Percentiles rank a stretch among this genome's conserved stretches.
Evolutionary conservation across 2,888 invertebrate genomes (phyloP).

Genomic region (Steromphala cineraria): DNA sequence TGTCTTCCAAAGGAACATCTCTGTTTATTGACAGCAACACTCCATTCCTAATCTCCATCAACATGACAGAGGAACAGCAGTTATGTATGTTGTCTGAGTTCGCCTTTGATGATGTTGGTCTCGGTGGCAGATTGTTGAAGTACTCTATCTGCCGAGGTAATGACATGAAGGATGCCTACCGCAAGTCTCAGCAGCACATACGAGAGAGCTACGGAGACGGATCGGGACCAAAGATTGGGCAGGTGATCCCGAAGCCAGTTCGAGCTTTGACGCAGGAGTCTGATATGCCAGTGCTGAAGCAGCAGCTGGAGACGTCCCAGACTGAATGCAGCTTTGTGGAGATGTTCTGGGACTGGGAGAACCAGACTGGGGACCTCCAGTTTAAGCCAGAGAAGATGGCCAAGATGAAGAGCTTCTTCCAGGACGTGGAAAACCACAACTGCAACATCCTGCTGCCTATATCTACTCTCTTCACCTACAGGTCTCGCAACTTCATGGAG

Average conservation of each 20-base stretch:
- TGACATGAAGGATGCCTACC: slow-evolving; percentile 35
- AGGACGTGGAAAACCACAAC: not conserved
- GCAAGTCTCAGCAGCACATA: slow-evolving; percentile 32
- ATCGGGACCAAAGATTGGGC: slow-evolving; percentile 30
- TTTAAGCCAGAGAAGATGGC: slow-evolving; percentile 27
- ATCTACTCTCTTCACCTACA: slow-evolving; percentile 45
- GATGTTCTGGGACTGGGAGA: slow-evolving; percentile 40
- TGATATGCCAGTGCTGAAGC: slow-evolving; percentile 22
- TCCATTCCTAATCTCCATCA: slow-evolving; percentile 40
- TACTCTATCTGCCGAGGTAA: slow-evolving; percentile 42
- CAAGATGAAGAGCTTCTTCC: slow-evolving; percentile 23
- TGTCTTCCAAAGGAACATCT: slow-evolving; percentile 39
- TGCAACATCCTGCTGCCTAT: slow-evolving; percentile 40
- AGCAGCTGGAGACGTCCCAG: slow-evolving; percentile 27
- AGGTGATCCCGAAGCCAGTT: slow-evolving; percentile 35
- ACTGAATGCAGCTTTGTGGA: slow-evolving; percentile 37
- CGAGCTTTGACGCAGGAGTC: slow-evolving; percentile 24
- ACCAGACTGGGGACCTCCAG: slow-evolving; percentile 36
- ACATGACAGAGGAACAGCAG: slow-evolving; percentile 42
- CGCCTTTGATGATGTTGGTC: slow-evolving; percentile 9
- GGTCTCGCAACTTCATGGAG: slow-evolving; percentile 34
- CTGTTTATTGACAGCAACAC: slow-evolving; percentile 39
- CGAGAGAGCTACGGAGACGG: not conserved
- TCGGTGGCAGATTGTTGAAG: slow-evolving; percentile 26
- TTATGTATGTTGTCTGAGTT: slow-evolving; percentile 40